Conservation (phyloP, 2,888 invertebrate species). For the Diarsia brunnea region DNA sequence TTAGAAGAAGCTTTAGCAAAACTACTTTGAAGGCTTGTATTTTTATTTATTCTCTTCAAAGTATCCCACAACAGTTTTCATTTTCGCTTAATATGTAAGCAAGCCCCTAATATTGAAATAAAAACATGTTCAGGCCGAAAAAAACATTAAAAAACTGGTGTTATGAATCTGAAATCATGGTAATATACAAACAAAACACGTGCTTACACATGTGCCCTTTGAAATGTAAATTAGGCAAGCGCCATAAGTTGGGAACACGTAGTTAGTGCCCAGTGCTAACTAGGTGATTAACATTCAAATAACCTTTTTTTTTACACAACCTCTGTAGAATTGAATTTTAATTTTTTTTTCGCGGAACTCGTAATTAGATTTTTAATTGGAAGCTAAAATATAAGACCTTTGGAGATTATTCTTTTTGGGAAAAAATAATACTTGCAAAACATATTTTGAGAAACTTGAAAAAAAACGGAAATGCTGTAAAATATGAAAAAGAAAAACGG, state of each 20-base stretch:
- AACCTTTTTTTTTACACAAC: conserved; percentile 42
- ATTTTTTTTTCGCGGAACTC: conserved; percentile 26
- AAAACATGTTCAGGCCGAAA: conserved; percentile 1
- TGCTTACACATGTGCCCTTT: conserved; percentile 51
- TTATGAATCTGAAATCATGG: conserved; percentile 54
- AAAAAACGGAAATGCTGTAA: neutral
- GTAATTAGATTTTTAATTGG: conserved; percentile 50
- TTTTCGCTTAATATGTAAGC: neutral
- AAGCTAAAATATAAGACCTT: neutral
- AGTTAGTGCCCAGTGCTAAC: conserved; percentile 61
- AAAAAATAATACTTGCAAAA: neutral
- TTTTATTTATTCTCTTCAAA: neutral
- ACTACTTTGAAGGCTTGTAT: neutral
- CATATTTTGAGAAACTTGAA: neutral
- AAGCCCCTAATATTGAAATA: neutral
- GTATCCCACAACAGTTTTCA: neutral
- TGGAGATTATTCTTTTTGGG: neutral
- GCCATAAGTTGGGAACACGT: conserved; percentile 49
- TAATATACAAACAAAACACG: conserved; percentile 47
- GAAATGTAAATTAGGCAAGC: conserved; percentile 63
- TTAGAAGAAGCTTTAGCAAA: neutral
- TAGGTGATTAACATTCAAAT: conserved; percentile 62
- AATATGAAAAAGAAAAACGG: neutral
- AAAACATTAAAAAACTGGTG: conserved; percentile 34
- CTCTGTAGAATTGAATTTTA: conserved; percentile 45